Base-by-base conservation (phyloP, 2,888 invertebrate species). In the Diarsia rubi region DNA sequence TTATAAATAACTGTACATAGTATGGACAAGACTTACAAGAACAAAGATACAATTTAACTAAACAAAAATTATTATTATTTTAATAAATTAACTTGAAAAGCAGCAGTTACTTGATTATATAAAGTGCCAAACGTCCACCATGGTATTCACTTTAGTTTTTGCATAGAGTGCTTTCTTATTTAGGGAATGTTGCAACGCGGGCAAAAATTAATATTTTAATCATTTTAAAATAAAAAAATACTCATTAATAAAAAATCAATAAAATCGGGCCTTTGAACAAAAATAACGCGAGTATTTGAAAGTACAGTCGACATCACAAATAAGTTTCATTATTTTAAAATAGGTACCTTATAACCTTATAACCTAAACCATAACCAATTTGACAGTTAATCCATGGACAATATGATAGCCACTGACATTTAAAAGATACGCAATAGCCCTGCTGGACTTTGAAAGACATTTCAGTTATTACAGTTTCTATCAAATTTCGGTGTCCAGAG, bases 91-190 rank as follows among this genome's bases (percentile, higher is more conserved):
- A 70, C 37, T 62, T 70, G 19, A 67, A 6, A 69, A 9, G n/a
- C n/a, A 52, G 60, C 64, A 66, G 69, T 62, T 54, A 70, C n/a
- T 49, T 1, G 45, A 37, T 73, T 47, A 70, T 64, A 60, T 59
- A 49, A 45, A 71, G 79, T 75, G 79, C 69, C 83, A 82, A 82
- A 82, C 37, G 45, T 57, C 49, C 71, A 78, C 45, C 37, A 52
- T 63, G 37, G 47, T 75, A 57, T 2, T 47, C 47, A 62, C 62
- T 14, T 2, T 24, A 57, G 65, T 71, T 45, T 69, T 54, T 63
- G 59, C 59, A 42, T 27, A 19, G 24, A 14, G 27, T 16, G 27
- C 52, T 67, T 67, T 67, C 14, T 37, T 11, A 44, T 47, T 0
- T 42, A 44, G 21, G 42, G 6, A 60, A 63, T 69, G 2, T 71